Evolutionary conservation across 2,888 invertebrate species (phyloP), one percentile per base, ranked within the genome.

Genomic region (Fragum sueziense): DNA sequence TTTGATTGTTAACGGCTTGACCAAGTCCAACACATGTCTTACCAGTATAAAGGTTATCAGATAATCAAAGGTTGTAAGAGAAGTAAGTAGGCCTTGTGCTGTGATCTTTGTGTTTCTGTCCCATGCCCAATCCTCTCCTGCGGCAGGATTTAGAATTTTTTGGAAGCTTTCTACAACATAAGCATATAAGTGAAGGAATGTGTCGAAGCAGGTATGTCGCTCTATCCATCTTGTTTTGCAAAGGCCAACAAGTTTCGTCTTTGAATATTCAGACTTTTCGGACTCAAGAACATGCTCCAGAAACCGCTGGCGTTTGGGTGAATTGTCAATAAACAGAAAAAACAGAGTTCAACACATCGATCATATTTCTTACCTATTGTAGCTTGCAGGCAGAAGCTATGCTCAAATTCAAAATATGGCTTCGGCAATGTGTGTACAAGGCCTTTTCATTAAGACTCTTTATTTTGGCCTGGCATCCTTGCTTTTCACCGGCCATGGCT

Each of bases 401-500:
- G 59, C 69, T 69, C 29, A 69, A 41, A 22, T 74, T 69, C 2
- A 74, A 47, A 41, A 70, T 29, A 33, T 70, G 70, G 34, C 70
- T 70, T 37, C 37, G 29, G 27, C 59, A 59, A 37, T 61, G 61
- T 11, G 25, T 61, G 52, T 52, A 20, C 20, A 52, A 22, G 52
- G 52, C 52, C n/a, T n/a, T 17, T 52, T 52, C 22, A 22, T 41
- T 41, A 9, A 41, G 41, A 17, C 11, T 41, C 37, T 78, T 78
- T 11, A 83, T 80, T 37, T 67, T 47, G 17, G 72, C 68, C 62
- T 77, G 74, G n/a, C 74, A 70, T 17, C 83, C 78, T 17, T 65
- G 34, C 27, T 67, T 74, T 47, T 67, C 70, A 11, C 74, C 70
- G 20, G 80, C 61, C 73, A 83, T 78, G 9, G 70, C 70, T 31